Percentiles rank a stretch among this genome's conserved stretches.
These are phyloP conservation scores for Sebastes jordani DNA, from an alignment of 2,797 vertebrate genomes.

Conservation along the genomic window DNA sequence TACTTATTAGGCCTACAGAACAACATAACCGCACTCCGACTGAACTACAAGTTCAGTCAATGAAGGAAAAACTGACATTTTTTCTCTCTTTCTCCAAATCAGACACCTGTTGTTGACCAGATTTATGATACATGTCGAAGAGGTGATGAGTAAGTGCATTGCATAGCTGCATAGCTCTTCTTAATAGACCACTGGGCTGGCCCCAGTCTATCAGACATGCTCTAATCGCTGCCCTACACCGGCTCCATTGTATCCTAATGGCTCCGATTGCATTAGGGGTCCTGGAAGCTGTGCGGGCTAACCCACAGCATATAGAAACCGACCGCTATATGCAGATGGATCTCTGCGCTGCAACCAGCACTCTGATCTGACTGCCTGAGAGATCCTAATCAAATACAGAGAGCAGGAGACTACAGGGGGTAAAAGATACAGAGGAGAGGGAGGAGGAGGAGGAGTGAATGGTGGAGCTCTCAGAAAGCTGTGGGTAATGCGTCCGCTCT, in stretches of 20 bases:
- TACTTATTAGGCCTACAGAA: background rate
- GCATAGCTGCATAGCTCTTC: conserved; percentile 27
- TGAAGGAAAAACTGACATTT: background rate
- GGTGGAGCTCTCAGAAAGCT: conserved; percentile 40
- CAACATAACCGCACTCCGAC: background rate
- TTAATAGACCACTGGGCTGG: conserved; percentile 46
- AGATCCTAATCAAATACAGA: conserved; percentile 71
- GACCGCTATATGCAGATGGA: conserved; percentile 63
- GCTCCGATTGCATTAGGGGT: conserved; percentile 64
- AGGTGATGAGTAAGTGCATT: conserved; percentile 56
- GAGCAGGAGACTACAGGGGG: conserved; percentile 49
- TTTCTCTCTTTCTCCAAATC: background rate
- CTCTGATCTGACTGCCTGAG: conserved; percentile 55
- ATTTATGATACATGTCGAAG: conserved; percentile 34
- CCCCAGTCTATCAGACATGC: conserved; percentile 52
- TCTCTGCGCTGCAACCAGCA: conserved; percentile 50
- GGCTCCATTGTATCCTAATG: conserved; percentile 65
- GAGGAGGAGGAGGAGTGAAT: conserved; percentile 2
- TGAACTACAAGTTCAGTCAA: background rate
- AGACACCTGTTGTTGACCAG: conserved; percentile 24
- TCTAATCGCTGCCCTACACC: conserved; percentile 52
- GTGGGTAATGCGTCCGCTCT: conserved; percentile 44
- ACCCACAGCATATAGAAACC: conserved; percentile 40
- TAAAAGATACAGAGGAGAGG: conserved; percentile 32
- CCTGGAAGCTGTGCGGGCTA: conserved; percentile 33